phyloP scores from a whole-genome alignment of 2,797 vertebrate genomes.

The Enteromius paludinosus region DNA sequence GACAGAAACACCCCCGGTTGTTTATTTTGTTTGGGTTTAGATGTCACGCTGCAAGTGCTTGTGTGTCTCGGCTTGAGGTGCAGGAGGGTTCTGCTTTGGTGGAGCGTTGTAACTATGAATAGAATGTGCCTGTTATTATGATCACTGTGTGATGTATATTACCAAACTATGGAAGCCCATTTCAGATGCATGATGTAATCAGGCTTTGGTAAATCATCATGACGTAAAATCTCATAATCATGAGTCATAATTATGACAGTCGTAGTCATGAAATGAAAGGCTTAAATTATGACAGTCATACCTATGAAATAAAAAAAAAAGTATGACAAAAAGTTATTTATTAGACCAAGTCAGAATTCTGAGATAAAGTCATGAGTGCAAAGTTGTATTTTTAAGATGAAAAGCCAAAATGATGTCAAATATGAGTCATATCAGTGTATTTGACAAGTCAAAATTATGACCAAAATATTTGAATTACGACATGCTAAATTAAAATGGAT shows the following conservation, averaged over 20 bases:
- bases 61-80: conserved; percentile 41
- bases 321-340: neutral
- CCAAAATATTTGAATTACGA: neutral
- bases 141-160: conserved; percentile 64
- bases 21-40: conserved; percentile 12
- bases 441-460: neutral
- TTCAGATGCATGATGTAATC: neutral
- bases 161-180: conserved; percentile 48
- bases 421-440: neutral
- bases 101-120: conserved; percentile 44
- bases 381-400: neutral
- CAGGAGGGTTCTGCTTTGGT: conserved; percentile 41
- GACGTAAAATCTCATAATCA: neutral
- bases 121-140: conserved; percentile 60
- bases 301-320: neutral
- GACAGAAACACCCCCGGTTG: conserved; percentile 1
- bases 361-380: neutral
- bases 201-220: neutral
- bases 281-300: neutral
- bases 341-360: neutral
- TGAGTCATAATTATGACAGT: neutral
- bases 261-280: neutral
- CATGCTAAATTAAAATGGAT: neutral
- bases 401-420: neutral
- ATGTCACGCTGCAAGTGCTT: conserved; percentile 33